These are phyloP conservation scores for Eurytoma adleriae DNA, from an alignment of 2,888 invertebrate genomes.

Conservation along the genomic window DNA sequence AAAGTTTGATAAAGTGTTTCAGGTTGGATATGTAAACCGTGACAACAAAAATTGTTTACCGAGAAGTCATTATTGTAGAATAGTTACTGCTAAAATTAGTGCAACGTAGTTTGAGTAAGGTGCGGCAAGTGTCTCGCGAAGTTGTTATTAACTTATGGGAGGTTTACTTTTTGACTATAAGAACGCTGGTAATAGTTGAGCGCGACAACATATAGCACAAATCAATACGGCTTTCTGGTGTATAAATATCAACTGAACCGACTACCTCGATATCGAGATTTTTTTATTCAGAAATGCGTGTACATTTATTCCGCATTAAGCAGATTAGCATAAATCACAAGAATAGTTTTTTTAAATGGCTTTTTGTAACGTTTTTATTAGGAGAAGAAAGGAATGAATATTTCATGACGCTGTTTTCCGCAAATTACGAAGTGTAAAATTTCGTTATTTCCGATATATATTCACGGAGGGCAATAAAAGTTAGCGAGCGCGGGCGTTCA, in stretches of 20 bases:
- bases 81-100: too few species aligned
- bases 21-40: too few species aligned
- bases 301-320: neutral
- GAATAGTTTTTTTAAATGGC: neutral
- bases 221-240: conserved; percentile 15
- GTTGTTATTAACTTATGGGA: conserved; percentile 21
- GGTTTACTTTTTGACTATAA: conserved; percentile 6
- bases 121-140: neutral
- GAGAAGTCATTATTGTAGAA: too few species aligned
- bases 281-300: neutral
- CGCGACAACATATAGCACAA: neutral
- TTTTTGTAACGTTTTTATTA: too few species aligned
- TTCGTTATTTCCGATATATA: conserved; percentile 22
- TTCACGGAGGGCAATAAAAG: conserved; percentile 40
- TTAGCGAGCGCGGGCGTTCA: neutral
- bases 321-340: neutral
- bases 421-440: conserved; percentile 26
- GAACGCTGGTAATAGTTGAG: neutral
- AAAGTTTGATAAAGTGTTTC: too few species aligned
- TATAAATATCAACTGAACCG: neutral
- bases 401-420: neutral
- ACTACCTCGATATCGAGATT: neutral
- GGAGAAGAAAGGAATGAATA: too few species aligned
- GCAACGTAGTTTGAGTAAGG: too few species aligned
- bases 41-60: too few species aligned